Base-by-base conservation (phyloP, 2,797 vertebrate species). In the Antennarius maculatus region DNA sequence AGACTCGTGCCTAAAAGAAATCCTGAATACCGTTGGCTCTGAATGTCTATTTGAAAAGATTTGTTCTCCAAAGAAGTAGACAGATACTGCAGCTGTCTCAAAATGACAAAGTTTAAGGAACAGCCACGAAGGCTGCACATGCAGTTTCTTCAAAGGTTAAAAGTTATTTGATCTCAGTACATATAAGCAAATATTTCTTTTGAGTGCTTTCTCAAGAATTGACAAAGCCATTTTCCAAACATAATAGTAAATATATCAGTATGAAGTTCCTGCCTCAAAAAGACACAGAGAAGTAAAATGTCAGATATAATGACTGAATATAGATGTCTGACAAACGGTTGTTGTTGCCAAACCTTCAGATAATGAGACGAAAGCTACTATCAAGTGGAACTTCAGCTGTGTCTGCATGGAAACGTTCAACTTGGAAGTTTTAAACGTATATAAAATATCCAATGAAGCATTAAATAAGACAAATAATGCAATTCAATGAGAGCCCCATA, bases 371-470 rank as follows among this genome's bases (percentile, higher is more conserved):
- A 75, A 74, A 64, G 45, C 17, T 54, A 8, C 60, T 15, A 61
- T 28, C 45, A 47, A 34, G 18, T 31, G 69, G 57, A 37, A 5
- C 45, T 10, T 66, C 28, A 72, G 5, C 13, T 54, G 37, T 41
- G 15, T 15, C 41, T 45, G 15, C 39, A n/a, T 10, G 37, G 60
- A 23, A 13, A 57, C 58, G 27, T 34, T n/a, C 13, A 39, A 7
- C 43, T 48, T 43, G 2, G n/a, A 2, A 54, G 57, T 57, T 56
- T 73, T 42, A 53, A 27, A 29, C 43, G 66, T 58, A 45, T 47
- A 41, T 17, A 46, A 60, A 61, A 58, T 37, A 11, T 68, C 74
- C 69, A 73, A 59, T 52, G 34, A 62, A 64, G 45, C 54, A 58
- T 60, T 58, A 48, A 61, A 67, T 43, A 55, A 57, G 16, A 70